Evolutionary conservation across 2,888 invertebrate species (phyloP).

Genomic region (Pseudanteris insignis): DNA sequence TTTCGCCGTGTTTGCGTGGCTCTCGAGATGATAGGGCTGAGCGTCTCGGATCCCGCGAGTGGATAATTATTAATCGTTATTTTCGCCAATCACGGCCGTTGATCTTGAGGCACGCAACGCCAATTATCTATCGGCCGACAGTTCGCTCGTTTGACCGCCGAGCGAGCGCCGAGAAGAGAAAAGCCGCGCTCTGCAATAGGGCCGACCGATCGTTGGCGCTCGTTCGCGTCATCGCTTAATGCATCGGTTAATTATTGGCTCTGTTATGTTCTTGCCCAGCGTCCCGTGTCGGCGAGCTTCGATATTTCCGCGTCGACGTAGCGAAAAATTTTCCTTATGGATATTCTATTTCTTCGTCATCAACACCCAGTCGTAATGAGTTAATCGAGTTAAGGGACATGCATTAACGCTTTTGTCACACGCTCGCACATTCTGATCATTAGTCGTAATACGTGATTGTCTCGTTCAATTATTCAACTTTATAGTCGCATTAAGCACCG

Average conservation of each 20-base stretch:
- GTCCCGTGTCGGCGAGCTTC: conserved; percentile 21
- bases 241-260: conserved; percentile 52
- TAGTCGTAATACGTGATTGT: conserved; percentile 3
- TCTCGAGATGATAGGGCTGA: conserved; percentile 57
- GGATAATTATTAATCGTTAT: conserved; percentile 65
- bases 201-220: conserved; percentile 40
- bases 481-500: conserved; percentile 4
- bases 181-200: conserved; percentile 38
- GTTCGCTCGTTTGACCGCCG: conserved; percentile 36
- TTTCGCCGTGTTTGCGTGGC: conserved; percentile 40
- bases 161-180: conserved; percentile 5
- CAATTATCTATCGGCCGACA: conserved; percentile 61
- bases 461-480: conserved; percentile 9
- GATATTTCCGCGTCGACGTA: conserved; percentile 54
- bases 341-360: conserved; percentile 12
- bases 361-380: too few species aligned
- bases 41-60: conserved; percentile 59
- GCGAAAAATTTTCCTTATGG: too few species aligned
- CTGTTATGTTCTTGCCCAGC: too few species aligned
- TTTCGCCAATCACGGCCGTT: conserved; percentile 65
- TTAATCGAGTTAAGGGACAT: too few species aligned
- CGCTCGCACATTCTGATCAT: conserved; percentile 30
- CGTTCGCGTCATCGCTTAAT: conserved; percentile 46
- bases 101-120: conserved; percentile 64
- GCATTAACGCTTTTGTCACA: too few species aligned